Conservation (phyloP, 2,888 invertebrate genomes). For the Diachrysia chrysitis region DNA sequence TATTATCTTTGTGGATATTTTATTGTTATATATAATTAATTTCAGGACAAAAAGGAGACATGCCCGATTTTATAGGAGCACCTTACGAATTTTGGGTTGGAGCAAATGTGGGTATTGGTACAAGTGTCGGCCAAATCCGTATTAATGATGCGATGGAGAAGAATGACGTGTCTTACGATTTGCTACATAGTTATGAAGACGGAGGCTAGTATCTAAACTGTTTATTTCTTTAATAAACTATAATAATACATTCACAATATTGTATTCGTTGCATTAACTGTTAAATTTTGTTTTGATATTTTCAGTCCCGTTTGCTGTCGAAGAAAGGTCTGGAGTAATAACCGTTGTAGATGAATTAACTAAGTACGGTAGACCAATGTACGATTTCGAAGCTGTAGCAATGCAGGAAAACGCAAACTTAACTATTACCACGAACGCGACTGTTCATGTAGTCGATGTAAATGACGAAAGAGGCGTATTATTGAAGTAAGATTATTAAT, state of each 20-base stretch:
- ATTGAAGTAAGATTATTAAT: constrained; percentile 84
- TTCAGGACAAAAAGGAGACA: constrained; percentile 86
- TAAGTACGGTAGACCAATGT: constrained; percentile 91
- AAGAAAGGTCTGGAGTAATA: constrained; percentile 95
- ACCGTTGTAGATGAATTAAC: constrained; percentile 94
- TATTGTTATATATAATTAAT: constrained; percentile 32
- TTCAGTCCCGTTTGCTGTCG: constrained; percentile 96
- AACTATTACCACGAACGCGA: constrained; percentile 94
- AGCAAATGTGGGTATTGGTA: constrained; percentile 94
- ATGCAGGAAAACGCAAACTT: constrained; percentile 90
- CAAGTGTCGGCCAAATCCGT: constrained; percentile 95
- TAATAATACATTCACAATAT: too few relatives aligned
- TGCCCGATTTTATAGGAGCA: constrained; percentile 94
- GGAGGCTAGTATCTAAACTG: constrained; percentile 89
- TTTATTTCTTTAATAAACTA: too few relatives aligned
- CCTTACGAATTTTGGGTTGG: constrained; percentile 98
- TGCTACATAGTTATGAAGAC: constrained; percentile 95
- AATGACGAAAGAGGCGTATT: constrained; percentile 92
- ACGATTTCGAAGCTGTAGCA: constrained; percentile 95
- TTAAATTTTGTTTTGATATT: constrained; percentile 54
- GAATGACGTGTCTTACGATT: constrained; percentile 92
- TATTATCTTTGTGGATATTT: not conserved
- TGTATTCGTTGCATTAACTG: too few relatives aligned
- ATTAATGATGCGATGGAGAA: constrained; percentile 92
- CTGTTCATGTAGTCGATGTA: constrained; percentile 94